These are phyloP conservation scores for Lathronympha strigana DNA, from an alignment of 2,888 invertebrate species.

Conservation along the genomic window DNA sequence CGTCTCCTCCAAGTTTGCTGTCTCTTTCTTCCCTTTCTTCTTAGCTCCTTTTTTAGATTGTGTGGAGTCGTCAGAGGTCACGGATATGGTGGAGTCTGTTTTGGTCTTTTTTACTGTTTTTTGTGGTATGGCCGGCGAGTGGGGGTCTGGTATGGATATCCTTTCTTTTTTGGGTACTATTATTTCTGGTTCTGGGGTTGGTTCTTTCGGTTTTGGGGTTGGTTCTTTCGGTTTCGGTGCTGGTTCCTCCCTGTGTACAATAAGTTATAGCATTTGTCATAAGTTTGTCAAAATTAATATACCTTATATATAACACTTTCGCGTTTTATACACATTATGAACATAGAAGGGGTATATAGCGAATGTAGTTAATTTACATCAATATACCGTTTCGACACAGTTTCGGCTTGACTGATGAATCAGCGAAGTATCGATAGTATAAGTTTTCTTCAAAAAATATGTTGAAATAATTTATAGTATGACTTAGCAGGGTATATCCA, in stretches of 20 bases:
- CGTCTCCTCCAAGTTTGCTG: conserved; percentile 55
- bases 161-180: conserved; percentile 59
- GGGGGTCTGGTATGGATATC: conserved; percentile 48
- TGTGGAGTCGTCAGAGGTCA: background rate
- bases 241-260: conserved; percentile 52
- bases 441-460: too few species aligned
- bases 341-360: too few species aligned
- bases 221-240: conserved; percentile 47
- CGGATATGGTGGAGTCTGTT: conserved; percentile 32
- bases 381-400: too few species aligned
- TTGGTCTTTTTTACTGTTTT: conserved; percentile 49
- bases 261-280: background rate
- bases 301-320: too few species aligned
- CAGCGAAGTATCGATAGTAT: too few species aligned
- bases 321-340: too few species aligned
- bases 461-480: too few species aligned
- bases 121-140: conserved; percentile 59
- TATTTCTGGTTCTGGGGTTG: conserved; percentile 42
- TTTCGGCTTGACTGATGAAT: too few species aligned
- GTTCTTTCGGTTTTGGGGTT: conserved; percentile 47
- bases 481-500: too few species aligned
- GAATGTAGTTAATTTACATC: too few species aligned
- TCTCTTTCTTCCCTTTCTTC: conserved; percentile 18
- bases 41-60: conserved; percentile 23
- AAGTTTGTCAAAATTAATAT: background rate